phyloP scores from a whole-genome alignment of 2,113 vertebrate species.

The Xyrauchen texanus region DNA sequence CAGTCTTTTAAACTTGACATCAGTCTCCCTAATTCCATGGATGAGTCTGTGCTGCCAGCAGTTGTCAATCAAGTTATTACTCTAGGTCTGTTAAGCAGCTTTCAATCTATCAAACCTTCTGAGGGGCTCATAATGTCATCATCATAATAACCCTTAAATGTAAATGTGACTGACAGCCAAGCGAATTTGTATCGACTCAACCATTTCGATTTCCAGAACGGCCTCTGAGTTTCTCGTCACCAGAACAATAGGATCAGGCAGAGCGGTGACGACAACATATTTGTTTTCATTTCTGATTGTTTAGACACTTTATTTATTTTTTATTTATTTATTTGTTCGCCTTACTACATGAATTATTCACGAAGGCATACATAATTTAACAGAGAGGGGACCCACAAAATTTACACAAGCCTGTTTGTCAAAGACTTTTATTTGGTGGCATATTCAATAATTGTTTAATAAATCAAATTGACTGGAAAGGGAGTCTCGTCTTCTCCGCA shows the following conservation, averaged over 20 bases:
- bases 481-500: slow-evolving; percentile 50
- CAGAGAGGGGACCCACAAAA: slow-evolving; percentile 60
- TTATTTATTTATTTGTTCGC: slow-evolving; percentile 52
- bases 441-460: slow-evolving; percentile 79
- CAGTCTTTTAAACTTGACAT: background rate
- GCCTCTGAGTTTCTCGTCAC: slow-evolving; percentile 38
- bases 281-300: slow-evolving; percentile 55
- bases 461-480: slow-evolving; percentile 73
- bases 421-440: slow-evolving; percentile 73
- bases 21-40: slow-evolving; percentile 27
- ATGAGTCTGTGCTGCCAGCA: background rate
- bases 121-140: slow-evolving; percentile 55
- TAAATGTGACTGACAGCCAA: slow-evolving; percentile 64
- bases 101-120: slow-evolving; percentile 58
- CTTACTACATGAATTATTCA: slow-evolving; percentile 71
- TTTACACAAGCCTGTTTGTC: slow-evolving; percentile 72
- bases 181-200: slow-evolving; percentile 61
- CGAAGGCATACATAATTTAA: slow-evolving; percentile 70
- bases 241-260: slow-evolving; percentile 47
- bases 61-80: slow-evolving; percentile 61
- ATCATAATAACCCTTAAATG: slow-evolving; percentile 62
- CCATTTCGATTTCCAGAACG: slow-evolving; percentile 61
- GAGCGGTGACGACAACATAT: slow-evolving; percentile 21
- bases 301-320: slow-evolving; percentile 61
- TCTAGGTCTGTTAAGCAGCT: slow-evolving; percentile 45